Percentiles rank a stretch among this genome's conserved stretches.
phyloP scores from a whole-genome alignment of 2,797 vertebrate species.

The Capromys pilorides region DNA sequence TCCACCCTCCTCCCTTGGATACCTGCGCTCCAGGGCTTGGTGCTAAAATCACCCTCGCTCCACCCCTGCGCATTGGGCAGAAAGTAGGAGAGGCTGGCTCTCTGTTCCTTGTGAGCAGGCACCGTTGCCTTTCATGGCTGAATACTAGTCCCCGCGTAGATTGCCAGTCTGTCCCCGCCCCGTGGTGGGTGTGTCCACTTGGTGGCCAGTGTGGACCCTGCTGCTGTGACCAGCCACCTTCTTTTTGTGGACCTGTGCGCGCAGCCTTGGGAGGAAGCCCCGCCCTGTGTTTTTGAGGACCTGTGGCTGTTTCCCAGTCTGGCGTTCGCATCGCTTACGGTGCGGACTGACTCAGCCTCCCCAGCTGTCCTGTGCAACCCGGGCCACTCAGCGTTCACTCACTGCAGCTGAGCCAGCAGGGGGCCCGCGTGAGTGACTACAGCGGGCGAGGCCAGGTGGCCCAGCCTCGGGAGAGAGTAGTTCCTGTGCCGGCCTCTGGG shows the following conservation, averaged over 20 bases:
- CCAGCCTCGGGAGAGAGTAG: background rate
- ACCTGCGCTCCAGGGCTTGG: background rate
- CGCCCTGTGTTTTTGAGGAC: background rate
- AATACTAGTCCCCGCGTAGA: background rate
- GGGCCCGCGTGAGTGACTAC: background rate
- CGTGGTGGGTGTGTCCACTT: background rate
- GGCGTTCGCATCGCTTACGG: accelerated
- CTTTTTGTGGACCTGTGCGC: background rate
- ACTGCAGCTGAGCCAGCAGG: background rate
- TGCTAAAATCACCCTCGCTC: background rate
- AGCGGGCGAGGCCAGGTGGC: too few species aligned
- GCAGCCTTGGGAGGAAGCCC: background rate
- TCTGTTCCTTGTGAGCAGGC: background rate
- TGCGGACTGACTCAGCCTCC: background rate
- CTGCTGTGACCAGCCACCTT: background rate
- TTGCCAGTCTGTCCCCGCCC: background rate
- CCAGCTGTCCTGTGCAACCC: background rate
- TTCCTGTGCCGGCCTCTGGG: background rate
- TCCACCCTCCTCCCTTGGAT: background rate
- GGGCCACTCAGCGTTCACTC: background rate
- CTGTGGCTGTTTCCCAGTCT: background rate
- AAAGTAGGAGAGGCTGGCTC: background rate
- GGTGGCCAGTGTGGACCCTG: background rate
- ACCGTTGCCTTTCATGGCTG: background rate
- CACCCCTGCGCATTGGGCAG: background rate